Base-by-base conservation (phyloP, 1,140 invertebrate genomes). In the Apis florea region DNA sequence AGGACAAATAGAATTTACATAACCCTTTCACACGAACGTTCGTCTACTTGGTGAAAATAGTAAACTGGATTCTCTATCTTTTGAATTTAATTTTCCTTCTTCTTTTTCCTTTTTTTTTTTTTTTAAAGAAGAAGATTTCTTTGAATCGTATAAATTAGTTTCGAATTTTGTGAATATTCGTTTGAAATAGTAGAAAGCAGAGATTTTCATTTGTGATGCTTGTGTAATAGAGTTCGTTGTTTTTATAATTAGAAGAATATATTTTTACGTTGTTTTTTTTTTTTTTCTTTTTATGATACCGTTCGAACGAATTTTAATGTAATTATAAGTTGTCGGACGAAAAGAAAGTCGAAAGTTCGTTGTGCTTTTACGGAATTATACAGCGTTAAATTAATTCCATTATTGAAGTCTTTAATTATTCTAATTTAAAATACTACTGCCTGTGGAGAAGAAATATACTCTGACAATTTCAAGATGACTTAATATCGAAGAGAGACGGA, bases 1-100 rank as follows among this genome's bases (percentile, higher is more conserved):
- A 31, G 49, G 67, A 68, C 72, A 81, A 81, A 81, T 54, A 21
- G 72, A 68, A 75, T 75, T 67, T 67, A 21, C 71, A 31, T 66
- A 74, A 73, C 24, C 53, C 40, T 53, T 26, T n/a, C 9, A 19
- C 12, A 13, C 24, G 72, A 11, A 9, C 21, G n/a, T 49, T 40
- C 24, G 67, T 15, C 11, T 24, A 21, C 15, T 21, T 26, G 24
- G 11, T 13, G 3, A 9, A 68, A 51, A 49, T 8, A n/a, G 12
- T 21, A 66, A 66, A 66, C 17, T 40, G 31, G 40, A 66, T 40
- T 19, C 12, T 64, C 31, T 24, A 24, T 26, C 6, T 61, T 61
- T 66, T 17, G 26, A 10, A 53, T 53, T 53, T 53, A 53, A 13
- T 53, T 53, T 63, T 40, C 12, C 5, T 13, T 4, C 17, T 66